Evolutionary conservation across 2,888 invertebrate species (phyloP), one percentile per base, ranked within the genome.

Genomic region (Axea sp.): DNA sequence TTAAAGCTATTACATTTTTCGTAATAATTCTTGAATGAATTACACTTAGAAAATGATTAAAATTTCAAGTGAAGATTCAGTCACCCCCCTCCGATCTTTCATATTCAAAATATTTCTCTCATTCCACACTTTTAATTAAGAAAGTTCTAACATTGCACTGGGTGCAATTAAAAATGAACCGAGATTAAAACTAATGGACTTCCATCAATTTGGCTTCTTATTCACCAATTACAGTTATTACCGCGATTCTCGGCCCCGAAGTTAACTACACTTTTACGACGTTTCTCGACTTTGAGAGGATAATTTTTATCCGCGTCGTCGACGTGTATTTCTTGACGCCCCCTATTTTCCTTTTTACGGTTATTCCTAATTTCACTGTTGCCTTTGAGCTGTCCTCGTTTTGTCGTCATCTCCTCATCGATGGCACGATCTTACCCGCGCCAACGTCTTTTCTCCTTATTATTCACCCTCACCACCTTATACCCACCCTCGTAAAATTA

Each of bases 291-390:
- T 84, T 83, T 81, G 80, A 80, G 81, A 82, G 80, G 83, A 83
- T 85, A 82, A 85, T 84, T 85, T 86, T 85, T 84, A 84, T 84
- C 83, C 82, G n/a, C n/a, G n/a, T 12, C 15, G 64, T 59, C 43
- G 39, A 73, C 57, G 73, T 73, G 75, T 68, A 69, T 77, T 59
- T 55, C 73, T 73, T 73, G 43, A 31, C 69, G 17, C 28, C 19
- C 31, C 35, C 26, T 39, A 49, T 55, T 69, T 49, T 37, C 26
- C 30, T 33, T 69, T 73, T 72, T 71, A 76, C 69, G 59, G 55
- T 57, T 64, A 71, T 72, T 75, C 71, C 49, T 72, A 68, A 69
- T 75, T 69, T 59, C 41, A 41, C 51, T 51, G 68, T 65, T 67
- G 64, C 71, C 71, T 73, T 71, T 33, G 37, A 57, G 35, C 39